Evolutionary conservation across 2,888 invertebrate species (phyloP).

Genomic region (Drosophila parthenogenetica): DNA sequence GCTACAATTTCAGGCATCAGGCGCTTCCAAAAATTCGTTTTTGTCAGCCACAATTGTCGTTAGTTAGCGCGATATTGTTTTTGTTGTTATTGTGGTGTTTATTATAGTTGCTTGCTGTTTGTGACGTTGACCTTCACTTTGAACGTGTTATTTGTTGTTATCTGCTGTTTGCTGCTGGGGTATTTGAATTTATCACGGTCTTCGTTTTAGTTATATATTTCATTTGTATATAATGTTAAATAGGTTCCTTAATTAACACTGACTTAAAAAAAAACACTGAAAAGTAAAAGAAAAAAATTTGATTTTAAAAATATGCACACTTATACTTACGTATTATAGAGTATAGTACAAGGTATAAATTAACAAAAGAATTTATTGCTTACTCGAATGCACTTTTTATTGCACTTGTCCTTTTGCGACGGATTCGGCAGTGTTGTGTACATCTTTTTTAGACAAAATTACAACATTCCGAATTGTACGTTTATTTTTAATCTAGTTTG

Average conservation of each 20-base stretch:
- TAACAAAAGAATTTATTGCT: slow-evolving; percentile 16
- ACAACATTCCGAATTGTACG: slow-evolving; percentile 45
- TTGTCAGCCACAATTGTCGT: slow-evolving; percentile 71
- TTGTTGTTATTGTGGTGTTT: slow-evolving; percentile 21
- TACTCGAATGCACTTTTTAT: slow-evolving; percentile 47
- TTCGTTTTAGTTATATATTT: slow-evolving; percentile 54
- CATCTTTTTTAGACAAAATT: slow-evolving; percentile 46
- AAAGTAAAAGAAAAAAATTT: slow-evolving; percentile 11
- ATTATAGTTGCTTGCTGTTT: slow-evolving; percentile 37
- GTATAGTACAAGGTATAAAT: slow-evolving; percentile 1
- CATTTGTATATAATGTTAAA: slow-evolving; percentile 53
- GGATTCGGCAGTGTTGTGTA: slow-evolving; percentile 27
- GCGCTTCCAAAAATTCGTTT: slow-evolving; percentile 31
- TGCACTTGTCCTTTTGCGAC: slow-evolving; percentile 43
- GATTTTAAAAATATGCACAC: slow-evolving; percentile 16
- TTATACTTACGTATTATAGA: background rate
- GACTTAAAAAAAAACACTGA: slow-evolving; percentile 18
- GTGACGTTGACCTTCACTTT: slow-evolving; percentile 82
- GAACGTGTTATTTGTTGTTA: slow-evolving; percentile 70
- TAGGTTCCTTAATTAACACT: slow-evolving; percentile 48
- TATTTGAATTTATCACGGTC: slow-evolving; percentile 40
- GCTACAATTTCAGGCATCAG: slow-evolving; percentile 52
- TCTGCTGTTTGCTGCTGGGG: slow-evolving; percentile 25
- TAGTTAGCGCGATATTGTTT: slow-evolving; percentile 42
- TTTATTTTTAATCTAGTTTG: slow-evolving; percentile 74